phyloP scores from a whole-genome alignment of 2,888 invertebrate species.

The Phaonia tiefii region DNA sequence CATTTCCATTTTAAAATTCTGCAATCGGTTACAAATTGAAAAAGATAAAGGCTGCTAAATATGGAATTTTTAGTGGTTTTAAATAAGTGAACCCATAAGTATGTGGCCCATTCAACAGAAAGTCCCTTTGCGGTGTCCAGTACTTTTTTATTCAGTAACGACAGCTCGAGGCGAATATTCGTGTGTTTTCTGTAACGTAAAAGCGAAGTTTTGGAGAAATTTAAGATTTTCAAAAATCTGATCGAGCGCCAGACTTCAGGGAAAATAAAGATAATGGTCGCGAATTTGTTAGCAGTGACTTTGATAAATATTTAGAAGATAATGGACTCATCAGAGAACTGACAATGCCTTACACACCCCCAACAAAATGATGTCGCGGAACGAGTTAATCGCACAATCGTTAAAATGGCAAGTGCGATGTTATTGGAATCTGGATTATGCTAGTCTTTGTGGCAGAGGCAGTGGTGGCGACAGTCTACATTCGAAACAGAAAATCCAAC shows the following conservation, averaged over 20 bases:
- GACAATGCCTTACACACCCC: conserved; percentile 2
- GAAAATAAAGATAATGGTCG: conserved; percentile 8
- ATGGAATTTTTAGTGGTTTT: too few relatives aligned
- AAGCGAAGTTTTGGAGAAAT: conserved; percentile 23
- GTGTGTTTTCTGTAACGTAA: conserved; percentile 50
- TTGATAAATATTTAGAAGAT: neutral
- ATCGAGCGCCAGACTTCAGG: conserved; percentile 44
- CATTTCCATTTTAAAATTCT: too few relatives aligned
- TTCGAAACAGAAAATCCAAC: conserved; percentile 32
- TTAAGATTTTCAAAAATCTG: conserved; percentile 44
- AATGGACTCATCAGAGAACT: neutral
- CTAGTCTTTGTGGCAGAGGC: conserved; percentile 47
- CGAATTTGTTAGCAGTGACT: neutral
- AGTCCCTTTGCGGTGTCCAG: conserved; percentile 1
- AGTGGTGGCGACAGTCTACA: conserved; percentile 62
- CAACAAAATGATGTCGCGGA: conserved; percentile 10
- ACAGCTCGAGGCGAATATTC: conserved; percentile 34
- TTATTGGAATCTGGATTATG: conserved; percentile 45
- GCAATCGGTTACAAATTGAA: too few relatives aligned
- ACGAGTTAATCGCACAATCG: conserved; percentile 1
- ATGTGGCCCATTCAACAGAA: conserved; percentile 42
- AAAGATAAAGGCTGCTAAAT: too few relatives aligned
- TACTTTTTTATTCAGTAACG: conserved; percentile 54
- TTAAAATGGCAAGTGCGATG: conserved; percentile 66
- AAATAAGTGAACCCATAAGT: too few relatives aligned